Base-by-base conservation (phyloP, 2,113 vertebrate genomes). In the Psephotus haematonotus region DNA sequence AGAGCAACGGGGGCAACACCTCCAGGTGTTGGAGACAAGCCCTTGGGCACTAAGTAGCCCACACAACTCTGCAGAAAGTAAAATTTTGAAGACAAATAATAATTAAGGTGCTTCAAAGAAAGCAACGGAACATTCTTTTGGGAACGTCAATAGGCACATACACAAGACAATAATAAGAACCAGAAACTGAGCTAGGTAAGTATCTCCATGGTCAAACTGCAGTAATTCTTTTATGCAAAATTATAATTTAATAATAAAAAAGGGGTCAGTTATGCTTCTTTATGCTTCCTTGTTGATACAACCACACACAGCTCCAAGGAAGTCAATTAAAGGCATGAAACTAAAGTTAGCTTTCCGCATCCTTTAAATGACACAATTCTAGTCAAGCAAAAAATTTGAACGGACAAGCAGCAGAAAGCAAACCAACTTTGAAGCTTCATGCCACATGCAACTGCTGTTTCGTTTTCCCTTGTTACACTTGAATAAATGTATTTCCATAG, bases 311-410 rank as follows among this genome's bases (percentile, higher is more conserved):
- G 33, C 50, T 68, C 47, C 65, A 89, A 10, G 12, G 33, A 78
- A 91, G 24, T 37, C 72, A 89, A 91, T 82, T 52, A 92, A 95
- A 89, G 31, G 29, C 74, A 23, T 41, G 49, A 82, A 92, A 41
- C 53, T 80, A 9, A 88, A 85, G 75, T 82, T 57, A 55, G 59
- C 63, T 72, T 91, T 88, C 85, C 2, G 0, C 71, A 90, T 76
- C 91, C 82, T 94, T 92, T 17, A 82, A 67, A 77, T 87, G 63
- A 87, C 92, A 79, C 81, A 60, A 76, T 79, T 57, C 70, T 65
- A 94, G 55, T 65, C 65, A 94, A 77, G 82, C 49, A 69, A 94
- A 64, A 87, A 52, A 53, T 68, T 65, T 39, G 7, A 81, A 28
- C 1, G 1, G 64, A 72, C 31, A 75, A 79, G 62, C 33, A 91